Percentiles rank a stretch among this genome's conserved stretches.
These are phyloP conservation scores for Sardinella longiceps DNA, from an alignment of 2,797 vertebrate genomes.

Conservation along the genomic window DNA sequence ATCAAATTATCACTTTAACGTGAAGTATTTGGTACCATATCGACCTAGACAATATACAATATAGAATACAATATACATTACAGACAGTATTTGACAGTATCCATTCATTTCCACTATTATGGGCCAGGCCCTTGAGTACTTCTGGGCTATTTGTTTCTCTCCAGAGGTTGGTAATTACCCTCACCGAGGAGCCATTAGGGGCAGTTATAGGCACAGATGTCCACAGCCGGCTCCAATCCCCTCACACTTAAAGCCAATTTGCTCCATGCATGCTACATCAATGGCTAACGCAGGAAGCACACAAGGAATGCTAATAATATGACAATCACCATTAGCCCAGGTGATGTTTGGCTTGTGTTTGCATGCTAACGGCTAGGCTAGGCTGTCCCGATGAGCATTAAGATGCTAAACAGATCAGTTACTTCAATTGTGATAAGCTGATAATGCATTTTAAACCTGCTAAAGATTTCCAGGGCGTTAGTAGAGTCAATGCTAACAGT, in stretches of 20 bases:
- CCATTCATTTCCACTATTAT: no score
- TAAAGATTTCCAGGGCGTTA: neutral
- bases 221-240: slow-evolving; percentile 31
- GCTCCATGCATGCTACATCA: neutral
- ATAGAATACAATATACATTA: neutral
- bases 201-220: slow-evolving; percentile 40
- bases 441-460: neutral
- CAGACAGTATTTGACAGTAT: no score
- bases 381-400: neutral
- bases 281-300: neutral
- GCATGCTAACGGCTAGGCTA: neutral
- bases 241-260: slow-evolving; percentile 1
- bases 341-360: neutral
- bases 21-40: no score
- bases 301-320: neutral
- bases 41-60: neutral
- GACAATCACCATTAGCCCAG: neutral
- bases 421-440: neutral
- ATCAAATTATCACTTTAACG: no score
- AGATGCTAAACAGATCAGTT: neutral
- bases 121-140: slow-evolving; percentile 23
- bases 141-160: slow-evolving; percentile 35
- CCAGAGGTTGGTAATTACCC: slow-evolving; percentile 45
- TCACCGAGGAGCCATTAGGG: slow-evolving; percentile 40
- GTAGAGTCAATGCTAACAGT: neutral